Base-by-base conservation (phyloP, 2,113 vertebrate genomes). In the Vireo altiloquus region DNA sequence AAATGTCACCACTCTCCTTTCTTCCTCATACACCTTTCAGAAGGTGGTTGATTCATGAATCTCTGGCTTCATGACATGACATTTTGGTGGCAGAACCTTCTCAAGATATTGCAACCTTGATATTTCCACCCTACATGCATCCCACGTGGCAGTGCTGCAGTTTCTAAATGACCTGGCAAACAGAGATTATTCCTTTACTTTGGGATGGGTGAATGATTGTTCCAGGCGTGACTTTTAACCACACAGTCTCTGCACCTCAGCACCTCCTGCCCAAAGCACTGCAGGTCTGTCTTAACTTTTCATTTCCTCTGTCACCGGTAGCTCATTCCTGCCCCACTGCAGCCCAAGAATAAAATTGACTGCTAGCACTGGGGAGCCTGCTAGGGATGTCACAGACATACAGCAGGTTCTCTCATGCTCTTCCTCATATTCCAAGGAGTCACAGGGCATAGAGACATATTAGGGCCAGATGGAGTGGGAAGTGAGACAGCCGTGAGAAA, bases 111-210 rank as follows among this genome's bases (percentile, higher is more conserved):
- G 37, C 21, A 56, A 37, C 5, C 15, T 3, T 31, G 14, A 11
- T 65, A 44, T 31, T 27, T 4, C 21, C 4, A 21, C 10, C 9
- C 14, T 35, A 15, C 3, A 6, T 1, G 1, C 24, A 13, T 5
- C 1, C 16, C 0, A 0, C 25, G 13, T 0, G 3, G 10, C 44
- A 42, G 10, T 5, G 21, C 12, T 68, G 35, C 1, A 0, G 11
- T 66, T 85, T 70, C 70, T 52, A 42, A 50, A 19, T 31, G 35
- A 44, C 10, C n/a, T 0, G 2, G 13, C 14, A 89, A 87, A 57
- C 15, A 57, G 21, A 53, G 8, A 40, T 10, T 42, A 20, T 18
- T 70, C 21, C 37, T 83, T 91, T 63, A 5, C 6, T 53, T 65
- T 50, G 42, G 25, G 17, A 65, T 7, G 5, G 21, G 7, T 37